A percentile compares a stretch with the other conserved stretches of the same genome.
These are phyloP conservation scores for Drosophila simulans DNA, from an alignment of 1,140 invertebrate genomes.

Conservation along the genomic window DNA sequence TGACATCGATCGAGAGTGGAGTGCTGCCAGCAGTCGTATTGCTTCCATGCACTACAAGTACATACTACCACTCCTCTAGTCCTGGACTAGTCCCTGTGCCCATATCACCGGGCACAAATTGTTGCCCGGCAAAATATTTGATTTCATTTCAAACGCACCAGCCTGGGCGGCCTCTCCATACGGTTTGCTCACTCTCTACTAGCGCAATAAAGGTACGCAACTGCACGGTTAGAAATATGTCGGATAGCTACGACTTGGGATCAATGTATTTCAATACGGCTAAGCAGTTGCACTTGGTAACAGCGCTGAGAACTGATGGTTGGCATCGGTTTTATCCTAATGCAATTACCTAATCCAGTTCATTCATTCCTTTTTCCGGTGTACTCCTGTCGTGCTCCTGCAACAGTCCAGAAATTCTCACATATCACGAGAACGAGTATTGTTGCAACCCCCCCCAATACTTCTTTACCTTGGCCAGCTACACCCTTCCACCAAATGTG, in stretches of 20 bases:
- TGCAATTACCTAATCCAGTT: background rate
- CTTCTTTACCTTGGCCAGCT: constrained; percentile 20
- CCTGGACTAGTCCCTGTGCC: constrained; percentile 4
- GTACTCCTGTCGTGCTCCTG: background rate
- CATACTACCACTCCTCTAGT: background rate
- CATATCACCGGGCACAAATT: constrained; percentile 63
- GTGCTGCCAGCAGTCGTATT: constrained; percentile 8
- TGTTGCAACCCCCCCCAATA: constrained; percentile 17
- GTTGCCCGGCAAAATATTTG: constrained; percentile 74
- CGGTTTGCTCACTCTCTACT: constrained; percentile 18
- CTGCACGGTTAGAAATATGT: constrained; percentile 13
- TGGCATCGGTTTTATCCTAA: background rate
- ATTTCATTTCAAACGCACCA: constrained; percentile 68
- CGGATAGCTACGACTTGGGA: background rate
- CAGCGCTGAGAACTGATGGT: background rate
- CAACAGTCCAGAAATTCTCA: constrained; percentile 24
- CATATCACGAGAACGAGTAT: constrained; percentile 29
- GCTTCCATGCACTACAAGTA: background rate
- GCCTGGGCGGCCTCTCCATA: constrained; percentile 28
- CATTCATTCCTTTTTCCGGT: background rate
- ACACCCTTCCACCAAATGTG: background rate
- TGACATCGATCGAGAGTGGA: constrained; percentile 35
- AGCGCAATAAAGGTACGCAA: background rate
- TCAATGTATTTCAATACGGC: background rate
- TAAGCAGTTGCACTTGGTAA: background rate